These are phyloP conservation scores for Hexactinellida sp. DNA, from an alignment of 37 sponge, comb jelly and placozoan species.

Conservation along the genomic window DNA sequence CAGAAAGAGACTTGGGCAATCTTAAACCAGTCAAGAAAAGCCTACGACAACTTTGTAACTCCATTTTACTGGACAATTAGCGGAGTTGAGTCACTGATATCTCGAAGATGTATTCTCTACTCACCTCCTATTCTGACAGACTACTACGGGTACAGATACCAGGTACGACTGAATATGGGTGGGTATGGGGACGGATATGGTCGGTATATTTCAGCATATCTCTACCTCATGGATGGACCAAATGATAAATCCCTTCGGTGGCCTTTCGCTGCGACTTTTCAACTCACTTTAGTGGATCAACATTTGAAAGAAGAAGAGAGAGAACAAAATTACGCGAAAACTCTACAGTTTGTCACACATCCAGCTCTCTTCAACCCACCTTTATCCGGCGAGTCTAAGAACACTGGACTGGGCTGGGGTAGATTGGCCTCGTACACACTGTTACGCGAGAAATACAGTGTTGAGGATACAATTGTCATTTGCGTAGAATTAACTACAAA, in stretches of 20 bases:
- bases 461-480: not conserved
- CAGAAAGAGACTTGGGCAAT: not conserved
- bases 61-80: not conserved
- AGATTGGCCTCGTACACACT: not conserved
- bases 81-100: not conserved
- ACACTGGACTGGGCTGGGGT: slow-evolving; percentile 1
- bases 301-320: not conserved
- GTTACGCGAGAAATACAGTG: not conserved
- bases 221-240: not conserved
- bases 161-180: not conserved
- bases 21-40: slow-evolving; percentile 9
- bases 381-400: not conserved
- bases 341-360: not conserved
- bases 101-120: not conserved
- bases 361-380: not conserved
- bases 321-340: not conserved
- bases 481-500: not conserved
- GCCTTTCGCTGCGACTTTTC: not conserved
- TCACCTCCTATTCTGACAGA: slow-evolving; percentile 1
- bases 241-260: not conserved
- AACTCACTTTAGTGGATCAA: not conserved
- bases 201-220: not conserved
- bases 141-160: not conserved
- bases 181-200: slow-evolving; percentile 3
- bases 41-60: not conserved